These are phyloP conservation scores for Hylaeus anthracinus DNA, from an alignment of 1,140 invertebrate genomes.

Conservation along the genomic window DNA sequence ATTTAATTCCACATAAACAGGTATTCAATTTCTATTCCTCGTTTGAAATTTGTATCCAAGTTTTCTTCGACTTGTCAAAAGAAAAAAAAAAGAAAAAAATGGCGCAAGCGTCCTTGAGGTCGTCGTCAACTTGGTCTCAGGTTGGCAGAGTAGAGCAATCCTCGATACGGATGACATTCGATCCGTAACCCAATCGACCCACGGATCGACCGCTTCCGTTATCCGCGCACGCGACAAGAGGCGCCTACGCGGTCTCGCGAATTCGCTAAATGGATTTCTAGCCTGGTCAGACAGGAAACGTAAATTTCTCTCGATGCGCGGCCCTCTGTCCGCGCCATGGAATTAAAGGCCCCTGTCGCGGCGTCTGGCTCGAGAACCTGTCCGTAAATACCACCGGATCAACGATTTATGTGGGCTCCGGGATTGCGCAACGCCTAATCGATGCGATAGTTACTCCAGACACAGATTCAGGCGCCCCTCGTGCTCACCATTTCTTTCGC, in stretches of 20 bases:
- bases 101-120: conserved; percentile 3
- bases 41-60: too few relatives aligned
- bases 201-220: conserved; percentile 53
- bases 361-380: not conserved
- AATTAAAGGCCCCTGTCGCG: not conserved
- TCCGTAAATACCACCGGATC: not conserved
- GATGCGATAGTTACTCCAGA: not conserved
- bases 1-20: too few relatives aligned
- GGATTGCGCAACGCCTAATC: not conserved
- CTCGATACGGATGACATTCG: conserved; percentile 33
- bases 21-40: too few relatives aligned
- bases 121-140: conserved; percentile 2
- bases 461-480: too few relatives aligned
- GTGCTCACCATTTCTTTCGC: too few relatives aligned
- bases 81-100: not conserved
- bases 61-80: too few relatives aligned
- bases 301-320: not conserved
- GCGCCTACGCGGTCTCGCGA: conserved; percentile 32
- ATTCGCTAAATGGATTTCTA: not conserved
- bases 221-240: conserved; percentile 54
- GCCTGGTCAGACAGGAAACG: not conserved
- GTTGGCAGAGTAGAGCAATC: conserved; percentile 6
- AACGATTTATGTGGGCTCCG: not conserved
- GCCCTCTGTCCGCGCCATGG: not conserved
- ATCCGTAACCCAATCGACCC: conserved; percentile 47